Conservation (phyloP, 2,888 invertebrate genomes). For the Imbricaverruca yamaguchii region DNA sequence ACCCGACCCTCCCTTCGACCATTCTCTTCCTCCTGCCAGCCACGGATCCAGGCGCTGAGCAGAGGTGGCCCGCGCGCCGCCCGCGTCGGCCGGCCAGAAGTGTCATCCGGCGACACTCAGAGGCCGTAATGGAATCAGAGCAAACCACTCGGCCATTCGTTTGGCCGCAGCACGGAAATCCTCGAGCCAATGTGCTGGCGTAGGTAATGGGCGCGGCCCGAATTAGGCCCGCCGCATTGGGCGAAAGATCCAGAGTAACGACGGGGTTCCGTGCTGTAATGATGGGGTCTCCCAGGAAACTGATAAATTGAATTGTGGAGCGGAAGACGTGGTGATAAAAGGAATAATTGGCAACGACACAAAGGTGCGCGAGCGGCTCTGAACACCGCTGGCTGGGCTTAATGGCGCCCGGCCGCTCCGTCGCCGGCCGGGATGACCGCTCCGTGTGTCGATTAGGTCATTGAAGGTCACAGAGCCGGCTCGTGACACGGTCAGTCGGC, state of each 20-base stretch:
- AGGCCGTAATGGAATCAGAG: slow-evolving; percentile 1
- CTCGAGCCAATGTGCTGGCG: background rate
- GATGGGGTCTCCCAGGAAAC: background rate
- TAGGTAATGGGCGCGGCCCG: background rate
- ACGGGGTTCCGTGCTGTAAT: background rate
- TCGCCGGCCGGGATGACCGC: background rate
- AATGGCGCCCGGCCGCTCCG: background rate
- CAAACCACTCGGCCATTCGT: slow-evolving; percentile 4
- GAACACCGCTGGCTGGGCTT: background rate
- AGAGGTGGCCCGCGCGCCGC: too few relatives aligned
- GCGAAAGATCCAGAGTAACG: background rate
- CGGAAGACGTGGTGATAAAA: slow-evolving; percentile 8
- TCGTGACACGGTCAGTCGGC: too few relatives aligned
- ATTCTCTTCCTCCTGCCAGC: too few relatives aligned
- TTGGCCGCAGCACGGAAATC: background rate
- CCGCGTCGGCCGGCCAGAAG: background rate
- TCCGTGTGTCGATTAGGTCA: too few relatives aligned
- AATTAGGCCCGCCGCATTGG: background rate
- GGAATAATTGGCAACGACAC: slow-evolving; percentile 13
- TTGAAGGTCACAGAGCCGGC: too few relatives aligned
- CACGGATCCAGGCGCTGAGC: too few relatives aligned
- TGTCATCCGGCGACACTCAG: background rate
- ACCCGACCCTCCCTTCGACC: too few relatives aligned
- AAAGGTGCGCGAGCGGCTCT: background rate
- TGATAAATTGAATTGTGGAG: slow-evolving; percentile 10